phyloP scores from a whole-genome alignment of 2,888 invertebrate species.

The Trisateles emortualis region DNA sequence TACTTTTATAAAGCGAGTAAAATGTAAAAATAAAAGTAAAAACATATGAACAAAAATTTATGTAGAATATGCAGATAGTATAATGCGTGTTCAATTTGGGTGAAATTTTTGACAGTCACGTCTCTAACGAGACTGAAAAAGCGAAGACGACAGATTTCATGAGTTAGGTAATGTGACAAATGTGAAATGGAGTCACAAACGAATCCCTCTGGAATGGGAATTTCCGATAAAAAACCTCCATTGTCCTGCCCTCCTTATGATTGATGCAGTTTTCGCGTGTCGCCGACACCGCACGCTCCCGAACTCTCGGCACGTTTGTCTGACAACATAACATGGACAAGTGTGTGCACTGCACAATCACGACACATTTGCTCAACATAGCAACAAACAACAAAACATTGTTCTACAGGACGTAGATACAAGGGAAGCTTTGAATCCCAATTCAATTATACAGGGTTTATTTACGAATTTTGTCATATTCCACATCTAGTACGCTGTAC shows the following conservation, averaged over 20 bases:
- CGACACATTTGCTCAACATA: conserved; percentile 22
- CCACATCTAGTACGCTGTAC: neutral
- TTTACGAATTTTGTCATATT: neutral
- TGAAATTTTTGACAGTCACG: conserved; percentile 37
- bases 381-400: conserved; percentile 3
- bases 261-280: conserved; percentile 75
- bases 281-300: conserved; percentile 52
- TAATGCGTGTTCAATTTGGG: conserved; percentile 29
- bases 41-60: neutral
- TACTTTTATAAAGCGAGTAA: conserved; percentile 19
- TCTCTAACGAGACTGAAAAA: conserved; percentile 39
- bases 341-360: conserved; percentile 34
- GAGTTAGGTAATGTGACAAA: conserved; percentile 62
- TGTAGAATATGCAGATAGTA: conserved; percentile 15
- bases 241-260: conserved; percentile 70
- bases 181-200: conserved; percentile 59
- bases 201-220: conserved; percentile 57
- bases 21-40: neutral
- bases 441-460: neutral
- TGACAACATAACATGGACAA: conserved; percentile 31
- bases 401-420: conserved; percentile 32
- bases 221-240: conserved; percentile 66
- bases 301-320: conserved; percentile 46
- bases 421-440: conserved; percentile 20
- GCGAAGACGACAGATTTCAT: conserved; percentile 34